These are phyloP conservation scores for Agraylea sexmaculata DNA, from an alignment of 1,140 invertebrate genomes.

Conservation along the genomic window DNA sequence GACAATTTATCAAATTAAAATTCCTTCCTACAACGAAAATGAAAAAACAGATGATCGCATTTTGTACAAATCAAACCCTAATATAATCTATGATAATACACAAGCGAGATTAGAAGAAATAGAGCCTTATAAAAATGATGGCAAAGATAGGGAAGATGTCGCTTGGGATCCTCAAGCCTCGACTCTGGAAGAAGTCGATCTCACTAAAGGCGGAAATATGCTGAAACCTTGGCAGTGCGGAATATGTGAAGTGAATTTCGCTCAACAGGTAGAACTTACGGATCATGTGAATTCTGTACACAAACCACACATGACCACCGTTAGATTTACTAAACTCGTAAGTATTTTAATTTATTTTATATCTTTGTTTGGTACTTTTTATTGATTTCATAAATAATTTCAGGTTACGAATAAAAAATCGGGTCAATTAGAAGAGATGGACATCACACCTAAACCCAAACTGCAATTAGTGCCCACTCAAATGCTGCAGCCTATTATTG, in stretches of 20 bases:
- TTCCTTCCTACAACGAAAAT: no score
- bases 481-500: constrained; percentile 14
- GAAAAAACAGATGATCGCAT: no score
- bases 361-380: not conserved
- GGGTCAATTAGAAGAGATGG: constrained; percentile 17
- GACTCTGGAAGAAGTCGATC: no score
- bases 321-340: constrained; percentile 21
- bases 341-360: constrained; percentile 1
- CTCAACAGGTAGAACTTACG: constrained; percentile 10
- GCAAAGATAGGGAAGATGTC: no score
- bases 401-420: constrained; percentile 20
- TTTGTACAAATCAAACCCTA: no score
- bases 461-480: constrained; percentile 17
- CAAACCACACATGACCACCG: constrained; percentile 10
- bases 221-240: constrained; percentile 20
- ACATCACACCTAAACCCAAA: constrained; percentile 18
- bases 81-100: no score
- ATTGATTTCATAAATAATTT: constrained; percentile 1
- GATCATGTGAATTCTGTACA: constrained; percentile 17
- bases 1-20: no score
- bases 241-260: constrained; percentile 16
- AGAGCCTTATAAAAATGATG: no score
- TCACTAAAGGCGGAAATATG: constrained; percentile 12
- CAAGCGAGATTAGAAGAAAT: no score
- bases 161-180: no score